Evolutionary conservation across 2,113 vertebrate genomes (phyloP).

Genomic region (Psilopsiagon aurifrons): DNA sequence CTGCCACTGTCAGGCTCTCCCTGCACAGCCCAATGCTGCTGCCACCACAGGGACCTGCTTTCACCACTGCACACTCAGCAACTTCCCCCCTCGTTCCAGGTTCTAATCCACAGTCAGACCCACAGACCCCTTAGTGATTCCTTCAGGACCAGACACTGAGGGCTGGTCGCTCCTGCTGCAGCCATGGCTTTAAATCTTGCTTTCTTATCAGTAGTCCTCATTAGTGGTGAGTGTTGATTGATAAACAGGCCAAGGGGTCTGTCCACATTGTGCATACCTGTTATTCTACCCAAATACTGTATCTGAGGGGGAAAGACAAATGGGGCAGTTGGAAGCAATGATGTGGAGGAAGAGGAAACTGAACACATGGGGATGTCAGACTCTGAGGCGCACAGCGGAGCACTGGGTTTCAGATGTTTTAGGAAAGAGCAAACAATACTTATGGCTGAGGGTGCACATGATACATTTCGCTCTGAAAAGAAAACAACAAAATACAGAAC

Average conservation of each 20-base stretch:
- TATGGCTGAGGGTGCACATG: fast-evolving
- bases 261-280: neutral
- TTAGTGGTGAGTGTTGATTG: neutral
- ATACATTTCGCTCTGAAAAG: neutral
- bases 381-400: neutral
- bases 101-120: neutral
- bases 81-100: neutral
- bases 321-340: neutral
- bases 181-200: neutral
- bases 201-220: neutral
- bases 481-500: neutral
- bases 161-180: neutral
- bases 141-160: neutral
- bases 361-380: neutral
- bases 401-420: neutral
- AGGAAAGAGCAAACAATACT: neutral
- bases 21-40: neutral
- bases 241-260: neutral
- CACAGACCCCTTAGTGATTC: fast-evolving
- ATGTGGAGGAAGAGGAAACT: neutral
- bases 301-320: neutral
- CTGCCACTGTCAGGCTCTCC: neutral
- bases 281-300: neutral
- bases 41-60: fast-evolving
- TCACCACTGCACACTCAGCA: neutral